Conservation (phyloP, 1,140 invertebrate species). For the Berghia stephanieae region DNA sequence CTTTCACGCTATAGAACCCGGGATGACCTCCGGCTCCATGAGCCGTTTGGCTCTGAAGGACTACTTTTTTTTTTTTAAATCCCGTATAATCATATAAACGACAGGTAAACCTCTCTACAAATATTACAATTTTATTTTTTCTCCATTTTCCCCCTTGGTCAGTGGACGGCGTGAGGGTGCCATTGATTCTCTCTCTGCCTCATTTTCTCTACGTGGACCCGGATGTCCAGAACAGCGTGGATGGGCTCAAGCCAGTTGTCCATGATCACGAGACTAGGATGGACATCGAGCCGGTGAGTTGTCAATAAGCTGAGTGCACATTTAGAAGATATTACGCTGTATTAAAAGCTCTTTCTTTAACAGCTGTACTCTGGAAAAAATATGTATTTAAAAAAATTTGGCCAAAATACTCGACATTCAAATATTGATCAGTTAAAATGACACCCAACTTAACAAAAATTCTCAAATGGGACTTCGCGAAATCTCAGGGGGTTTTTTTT, state of each 20-base stretch:
- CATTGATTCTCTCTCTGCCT: constrained; percentile 78
- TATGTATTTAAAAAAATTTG: too few relatives aligned
- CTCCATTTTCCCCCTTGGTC: constrained; percentile 25
- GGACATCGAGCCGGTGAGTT: constrained; percentile 77
- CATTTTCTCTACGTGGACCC: constrained; percentile 82
- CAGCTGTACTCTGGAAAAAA: neutral
- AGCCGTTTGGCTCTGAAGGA: too few relatives aligned
- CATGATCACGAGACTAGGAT: constrained; percentile 78
- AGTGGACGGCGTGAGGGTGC: constrained; percentile 64
- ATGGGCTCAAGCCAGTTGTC: constrained; percentile 77
- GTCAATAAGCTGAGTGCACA: neutral
- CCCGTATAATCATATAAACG: neutral
- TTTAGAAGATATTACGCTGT: too few relatives aligned
- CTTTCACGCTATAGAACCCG: too few relatives aligned
- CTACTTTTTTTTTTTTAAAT: neutral
- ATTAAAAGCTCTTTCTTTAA: neutral
- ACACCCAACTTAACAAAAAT: too few relatives aligned
- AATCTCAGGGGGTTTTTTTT: too few relatives aligned
- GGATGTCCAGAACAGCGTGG: constrained; percentile 73
- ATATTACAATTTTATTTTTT: neutral
- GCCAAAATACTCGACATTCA: too few relatives aligned
- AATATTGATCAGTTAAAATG: too few relatives aligned
- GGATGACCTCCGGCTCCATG: too few relatives aligned
- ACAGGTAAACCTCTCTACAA: neutral
- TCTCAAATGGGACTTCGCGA: neutral